A percentile compares a stretch with the other conserved stretches of the same genome.
Evolutionary conservation across 1,140 invertebrate genomes (phyloP).

Genomic region (Mizuhopecten yessoensis): DNA sequence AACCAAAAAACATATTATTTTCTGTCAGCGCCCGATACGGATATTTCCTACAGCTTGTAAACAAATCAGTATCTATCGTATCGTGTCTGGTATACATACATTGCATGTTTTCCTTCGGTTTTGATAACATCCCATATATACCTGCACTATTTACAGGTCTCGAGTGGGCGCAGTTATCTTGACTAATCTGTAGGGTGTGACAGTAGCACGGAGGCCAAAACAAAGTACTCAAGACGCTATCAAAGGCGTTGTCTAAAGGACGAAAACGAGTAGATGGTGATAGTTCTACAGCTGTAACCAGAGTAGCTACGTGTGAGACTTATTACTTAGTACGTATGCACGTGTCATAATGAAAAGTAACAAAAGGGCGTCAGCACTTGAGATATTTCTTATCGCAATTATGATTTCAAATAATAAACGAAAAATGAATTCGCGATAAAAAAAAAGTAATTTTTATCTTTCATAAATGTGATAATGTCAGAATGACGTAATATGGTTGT

Average conservation of each 20-base stretch:
- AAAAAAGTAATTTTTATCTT: background rate
- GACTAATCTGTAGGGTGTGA: background rate
- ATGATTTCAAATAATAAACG: background rate
- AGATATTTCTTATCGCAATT: background rate
- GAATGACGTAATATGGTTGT: background rate
- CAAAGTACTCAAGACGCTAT: background rate
- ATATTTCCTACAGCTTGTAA: background rate
- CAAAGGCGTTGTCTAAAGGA: background rate
- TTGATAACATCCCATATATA: constrained; percentile 18
- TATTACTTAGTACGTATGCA: background rate
- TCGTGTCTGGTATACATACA: background rate
- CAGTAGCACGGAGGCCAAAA: background rate
- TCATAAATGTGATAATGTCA: background rate
- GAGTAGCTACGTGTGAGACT: background rate
- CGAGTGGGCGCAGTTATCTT: background rate
- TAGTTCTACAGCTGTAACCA: background rate
- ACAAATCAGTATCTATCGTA: background rate
- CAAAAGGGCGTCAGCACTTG: background rate
- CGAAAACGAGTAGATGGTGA: background rate
- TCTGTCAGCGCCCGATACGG: background rate
- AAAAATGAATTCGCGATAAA: background rate
- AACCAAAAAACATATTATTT: too few species aligned
- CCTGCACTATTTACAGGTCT: background rate
- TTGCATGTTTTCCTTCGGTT: background rate
- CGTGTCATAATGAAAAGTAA: background rate